Evolutionary conservation across 2,888 invertebrate genomes (phyloP), one percentile per base, ranked within the genome.

Genomic region (Stenolophus ochropezus): DNA sequence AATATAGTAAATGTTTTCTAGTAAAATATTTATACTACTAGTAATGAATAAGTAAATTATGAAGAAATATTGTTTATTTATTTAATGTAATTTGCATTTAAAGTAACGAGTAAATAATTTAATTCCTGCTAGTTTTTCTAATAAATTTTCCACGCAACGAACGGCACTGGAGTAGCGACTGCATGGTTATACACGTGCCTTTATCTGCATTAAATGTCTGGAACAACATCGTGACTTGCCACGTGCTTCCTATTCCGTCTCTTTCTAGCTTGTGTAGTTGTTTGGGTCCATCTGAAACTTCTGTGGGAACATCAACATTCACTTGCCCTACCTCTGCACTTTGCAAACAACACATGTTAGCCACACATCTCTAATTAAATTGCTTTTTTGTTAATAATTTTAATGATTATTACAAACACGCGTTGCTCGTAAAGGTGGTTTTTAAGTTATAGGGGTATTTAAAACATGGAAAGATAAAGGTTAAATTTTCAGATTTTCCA

Each of bases 131-230:
- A 11, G 33, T 42, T 42, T 42, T 42, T 42, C 8, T 42, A 11
- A 1, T 42, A 42, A 42, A 42, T 11, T 42, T 21, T 33, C 65
- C 16, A 6, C n/a, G 3, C 21, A 23, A 75, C 75, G 53, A 25
- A 75, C 75, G 27, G 21, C 75, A 53, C 80, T 42, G 73, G 20
- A 20, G 2, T 1, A 4, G 8, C 16, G 47, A 21, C 73, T 42
- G 80, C 80, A 80, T 80, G 80, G 47, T 16, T 33, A 47, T 80
- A 20, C 80, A 80, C 80, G 80, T 73, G 80, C 58, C 42, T 58
- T 42, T 73, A 33, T 73, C 42, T 42, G 23, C 53, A 71, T 73
- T 53, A 73, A 56, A 80, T 80, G 71, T 73, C 73, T 53, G 53
- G 69, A 73, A 25, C 51, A 21, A 73, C 80, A 73, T 73, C 73